Base-by-base conservation (phyloP, 2,888 invertebrate genomes). In the Drosophila kokeensis region DNA sequence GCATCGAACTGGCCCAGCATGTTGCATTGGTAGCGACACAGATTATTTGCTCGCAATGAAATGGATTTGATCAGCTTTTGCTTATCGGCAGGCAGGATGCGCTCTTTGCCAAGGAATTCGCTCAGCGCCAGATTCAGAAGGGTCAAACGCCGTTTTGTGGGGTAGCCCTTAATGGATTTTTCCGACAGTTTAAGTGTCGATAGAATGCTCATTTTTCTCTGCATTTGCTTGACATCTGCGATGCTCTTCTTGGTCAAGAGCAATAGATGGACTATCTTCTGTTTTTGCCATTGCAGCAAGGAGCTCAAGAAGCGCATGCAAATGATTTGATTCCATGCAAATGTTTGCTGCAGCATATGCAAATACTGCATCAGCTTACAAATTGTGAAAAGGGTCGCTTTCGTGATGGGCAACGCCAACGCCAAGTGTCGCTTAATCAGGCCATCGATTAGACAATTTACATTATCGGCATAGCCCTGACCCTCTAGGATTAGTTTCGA, bases 341-440 rank as follows among this genome's bases (percentile, higher is more conserved):
- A 96, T 18, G 95, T 95, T 77, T 95, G 94, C 90, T 96, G 95
- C 76, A 98, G 94, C 36, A 96, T 95, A 93, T 97, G 97, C 42
- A 98, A 93, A 72, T 97, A 94, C 92, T 98, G 97, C 64, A 97
- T 94, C 30, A 98, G 94, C 87, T 96, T 95, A 93, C 97, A 98
- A 58, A 98, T 93, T 4, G 95, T 94, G 76, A 96, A 94, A 15
- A 98, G 94, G 45, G 96, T 95, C 40, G 95, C 95, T 92, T 97
- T 97, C 0, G 96, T 95, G 94, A 99, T 95, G 5, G 98, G 96
- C 84, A 95, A 95, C 32, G 95, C 95, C 57, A 97, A 94, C 21
- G 95, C 94, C 13, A 95, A 94, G 91, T 97, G 96, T 32, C 96
- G 93, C 90, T 96, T 96, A 61, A 96, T 95, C 13, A 96, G 90